Evolutionary conservation across 2,797 vertebrate species (phyloP).

Genomic region (Vespertilio murinus): DNA sequence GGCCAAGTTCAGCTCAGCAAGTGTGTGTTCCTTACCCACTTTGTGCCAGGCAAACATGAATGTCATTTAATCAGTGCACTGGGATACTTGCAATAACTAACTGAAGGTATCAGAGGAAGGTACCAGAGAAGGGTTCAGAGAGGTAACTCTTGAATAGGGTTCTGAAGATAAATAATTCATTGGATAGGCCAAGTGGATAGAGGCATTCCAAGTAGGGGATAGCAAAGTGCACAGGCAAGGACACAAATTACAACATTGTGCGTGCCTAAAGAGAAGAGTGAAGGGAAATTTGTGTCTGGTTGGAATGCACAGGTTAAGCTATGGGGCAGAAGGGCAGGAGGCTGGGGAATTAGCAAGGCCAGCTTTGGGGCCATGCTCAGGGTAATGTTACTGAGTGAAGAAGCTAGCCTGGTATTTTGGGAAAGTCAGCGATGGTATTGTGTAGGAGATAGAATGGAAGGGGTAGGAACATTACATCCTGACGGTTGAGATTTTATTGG

Average conservation of each 20-base stretch:
- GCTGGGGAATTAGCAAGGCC: neutral
- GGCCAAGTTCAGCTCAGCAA: conserved; percentile 34
- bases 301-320: neutral
- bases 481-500: neutral
- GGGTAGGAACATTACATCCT: neutral
- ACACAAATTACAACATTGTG: neutral
- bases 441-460: neutral
- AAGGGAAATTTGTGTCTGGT: neutral
- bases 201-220: neutral
- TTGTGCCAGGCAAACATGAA: conserved; percentile 31
- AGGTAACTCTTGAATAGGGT: neutral
- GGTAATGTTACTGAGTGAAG: neutral
- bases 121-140: neutral
- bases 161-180: neutral
- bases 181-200: neutral
- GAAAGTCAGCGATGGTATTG: neutral
- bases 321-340: neutral
- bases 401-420: neutral
- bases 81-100: neutral
- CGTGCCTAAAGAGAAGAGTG: neutral
- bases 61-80: neutral
- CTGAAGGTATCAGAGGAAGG: neutral
- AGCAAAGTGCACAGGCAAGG: neutral
- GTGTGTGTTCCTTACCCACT: conserved; percentile 1
- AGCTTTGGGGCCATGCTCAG: neutral